Evolutionary conservation across 2,797 vertebrate species (phyloP), one percentile per base, ranked within the genome.

Genomic region (Tapera naevia): DNA sequence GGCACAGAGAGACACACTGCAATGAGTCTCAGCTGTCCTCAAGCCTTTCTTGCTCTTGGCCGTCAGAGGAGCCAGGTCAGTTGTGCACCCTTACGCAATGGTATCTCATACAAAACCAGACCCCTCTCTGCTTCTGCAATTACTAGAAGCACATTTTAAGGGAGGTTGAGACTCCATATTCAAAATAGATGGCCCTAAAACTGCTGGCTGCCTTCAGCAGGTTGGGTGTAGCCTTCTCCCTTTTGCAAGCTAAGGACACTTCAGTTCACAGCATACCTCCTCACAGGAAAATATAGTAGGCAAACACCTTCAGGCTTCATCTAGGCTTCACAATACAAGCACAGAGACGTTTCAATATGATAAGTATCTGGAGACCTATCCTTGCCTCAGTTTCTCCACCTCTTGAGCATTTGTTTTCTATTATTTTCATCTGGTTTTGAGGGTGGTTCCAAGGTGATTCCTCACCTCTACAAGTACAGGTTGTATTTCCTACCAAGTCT

Each of bases 81-180:
- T 17, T 25, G 79, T 61, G 39, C 19, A 43, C 5, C 4, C 25
- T 25, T 50, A 37, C 69, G 27, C n/a, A 32, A 27, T 27, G 41
- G 21, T 81, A 46, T 6, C 23, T 75, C 16, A 50, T 53, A 51
- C 25, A 32, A 71, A 86, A 41, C 2, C 30, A 93, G 35, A 90
- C 22, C 7, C 8, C 4, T 30, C 24, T 70, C 50, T 86, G n/a
- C 7, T 79, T 81, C 66, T 79, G 58, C 50, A 21, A n/a, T 13
- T 27, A 17, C 48, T 41, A 32, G 19, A 64, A 65, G 5, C 16
- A 24, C 0, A 0, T 10, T 56, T 25, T 22, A 75, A 10, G 7
- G 14, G 8, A 91, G 27, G n/a, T 13, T 74, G 45, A 81, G 30
- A 46, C 5, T 76, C 35, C 39, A 6, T 37, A 57, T 35, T 48